Evolutionary conservation across 2,888 invertebrate species (phyloP), one percentile per base, ranked within the genome.

Genomic region (Rhingia campestris): DNA sequence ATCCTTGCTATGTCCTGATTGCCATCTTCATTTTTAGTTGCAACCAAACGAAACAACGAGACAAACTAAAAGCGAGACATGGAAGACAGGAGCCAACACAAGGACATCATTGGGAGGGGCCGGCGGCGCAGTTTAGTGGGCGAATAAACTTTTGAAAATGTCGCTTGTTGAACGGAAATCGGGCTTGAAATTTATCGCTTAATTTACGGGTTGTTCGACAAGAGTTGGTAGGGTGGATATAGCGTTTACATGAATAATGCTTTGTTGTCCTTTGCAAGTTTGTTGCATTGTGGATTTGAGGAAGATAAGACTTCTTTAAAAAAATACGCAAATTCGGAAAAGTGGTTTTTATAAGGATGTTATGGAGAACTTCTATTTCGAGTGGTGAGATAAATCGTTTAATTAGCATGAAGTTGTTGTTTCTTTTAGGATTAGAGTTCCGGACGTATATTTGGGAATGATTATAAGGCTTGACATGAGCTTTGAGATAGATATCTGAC

Each of bases 121-220:
- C 1, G 22, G 22, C 22, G 22, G 22, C 22, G 22, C 22, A 77
- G 73, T 79, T 77, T 82, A 45, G 77, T 69, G 74, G 61, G 77
- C 69, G 73, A 74, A 79, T 64, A 84, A n/a, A 75, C 67, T 84
- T 81, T 66, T 33, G 47, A 6, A 74, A 84, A 63, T 77, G 82
- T 66, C 73, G 82, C 63, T 84, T 74, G 84, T 80, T 80, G 58
- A 84, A 66, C 84, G 82, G 82, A 84, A 84, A 84, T 84, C 82
- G 74, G 79, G 74, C 79, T 79, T 69, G 69, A 79, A 81, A 84
- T 84, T 84, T 84, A 84, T 79, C 79, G 74, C 59, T 64, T 82
- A 82, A 84, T 79, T 79, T 79, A 74, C 58, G 51, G 56, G 41
- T 81, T 61, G 72, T 37, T 39, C 47, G 9, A 12, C 45, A 22